phyloP scores from a whole-genome alignment of 2,888 invertebrate genomes.

The Cyclophora punctaria region DNA sequence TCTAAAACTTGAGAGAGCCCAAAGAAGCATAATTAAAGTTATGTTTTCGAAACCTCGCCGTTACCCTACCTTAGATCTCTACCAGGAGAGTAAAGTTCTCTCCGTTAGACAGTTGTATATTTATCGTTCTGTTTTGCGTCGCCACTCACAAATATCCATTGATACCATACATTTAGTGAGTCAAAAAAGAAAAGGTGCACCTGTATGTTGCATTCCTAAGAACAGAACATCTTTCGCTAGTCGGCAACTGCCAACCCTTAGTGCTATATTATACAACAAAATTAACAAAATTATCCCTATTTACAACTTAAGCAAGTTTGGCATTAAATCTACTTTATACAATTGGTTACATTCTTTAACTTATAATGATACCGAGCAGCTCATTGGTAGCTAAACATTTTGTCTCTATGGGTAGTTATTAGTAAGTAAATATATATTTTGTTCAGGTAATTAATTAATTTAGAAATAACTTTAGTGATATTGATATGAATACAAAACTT shows the following conservation, averaged over 20 bases:
- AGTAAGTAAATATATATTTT: too few relatives aligned
- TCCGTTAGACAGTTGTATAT: background rate
- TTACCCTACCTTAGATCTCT: background rate
- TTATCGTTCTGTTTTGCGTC: background rate
- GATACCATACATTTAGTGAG: background rate
- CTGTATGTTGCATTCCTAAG: background rate
- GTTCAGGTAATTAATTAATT: too few relatives aligned
- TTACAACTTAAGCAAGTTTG: too few relatives aligned
- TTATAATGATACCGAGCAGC: too few relatives aligned
- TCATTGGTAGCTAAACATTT: too few relatives aligned
- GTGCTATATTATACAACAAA: background rate
- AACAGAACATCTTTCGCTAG: background rate
- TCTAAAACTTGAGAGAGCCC: background rate
- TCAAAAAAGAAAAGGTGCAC: background rate
- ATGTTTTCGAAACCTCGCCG: slow-evolving; percentile 18
- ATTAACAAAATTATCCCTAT: background rate
- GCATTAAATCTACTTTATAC: too few relatives aligned
- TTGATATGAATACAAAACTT: too few relatives aligned
- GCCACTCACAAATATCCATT: background rate
- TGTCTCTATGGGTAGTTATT: too few relatives aligned
- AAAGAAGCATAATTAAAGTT: background rate
- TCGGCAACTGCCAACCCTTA: background rate
- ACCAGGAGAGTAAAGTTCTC: background rate
- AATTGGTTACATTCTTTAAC: too few relatives aligned
- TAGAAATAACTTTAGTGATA: too few relatives aligned